Percentiles rank a stretch among this genome's conserved stretches.
Conservation (phyloP, 2,113 vertebrate genomes). For the Malurus alboscapulatus region DNA sequence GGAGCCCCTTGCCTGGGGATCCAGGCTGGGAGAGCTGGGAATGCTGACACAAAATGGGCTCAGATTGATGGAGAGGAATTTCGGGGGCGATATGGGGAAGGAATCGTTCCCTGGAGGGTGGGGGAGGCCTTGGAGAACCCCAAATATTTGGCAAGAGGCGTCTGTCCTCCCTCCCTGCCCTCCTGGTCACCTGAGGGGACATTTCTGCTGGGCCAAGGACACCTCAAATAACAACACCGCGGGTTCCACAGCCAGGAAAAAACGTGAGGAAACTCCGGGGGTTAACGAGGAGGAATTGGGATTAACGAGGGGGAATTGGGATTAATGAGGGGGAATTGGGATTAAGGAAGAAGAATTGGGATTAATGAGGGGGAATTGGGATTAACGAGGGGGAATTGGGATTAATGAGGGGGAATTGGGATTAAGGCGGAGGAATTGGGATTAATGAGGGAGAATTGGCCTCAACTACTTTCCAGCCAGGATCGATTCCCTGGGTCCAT, state of each 20-base stretch:
- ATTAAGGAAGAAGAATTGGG: too few relatives aligned
- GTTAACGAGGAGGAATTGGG: neutral
- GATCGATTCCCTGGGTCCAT: neutral
- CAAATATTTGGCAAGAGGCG: neutral
- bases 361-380: too few relatives aligned
- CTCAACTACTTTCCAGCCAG: fast-evolving
- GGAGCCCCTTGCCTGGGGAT: fast-evolving
- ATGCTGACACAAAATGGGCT: fast-evolving
- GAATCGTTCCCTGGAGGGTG: too few relatives aligned
- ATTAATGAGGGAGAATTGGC: neutral
- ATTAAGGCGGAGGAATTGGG: neutral
- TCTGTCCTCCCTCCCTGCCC: neutral
- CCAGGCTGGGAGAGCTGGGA: neutral
- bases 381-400: too few relatives aligned
- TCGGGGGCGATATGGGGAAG: neutral
- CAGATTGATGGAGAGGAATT: neutral
- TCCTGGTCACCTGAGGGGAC: neutral
- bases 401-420: too few relatives aligned
- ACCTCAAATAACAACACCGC: fast-evolving
- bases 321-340: too few relatives aligned
- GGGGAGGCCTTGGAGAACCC: neutral
- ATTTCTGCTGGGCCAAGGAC: neutral
- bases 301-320: too few relatives aligned
- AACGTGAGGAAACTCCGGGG: too few relatives aligned
- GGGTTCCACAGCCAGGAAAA: too few relatives aligned